A percentile compares a stretch with the other conserved stretches of the same genome.
These are phyloP conservation scores for Aphodius sticticus DNA, from an alignment of 2,888 invertebrate species.

Conservation along the genomic window DNA sequence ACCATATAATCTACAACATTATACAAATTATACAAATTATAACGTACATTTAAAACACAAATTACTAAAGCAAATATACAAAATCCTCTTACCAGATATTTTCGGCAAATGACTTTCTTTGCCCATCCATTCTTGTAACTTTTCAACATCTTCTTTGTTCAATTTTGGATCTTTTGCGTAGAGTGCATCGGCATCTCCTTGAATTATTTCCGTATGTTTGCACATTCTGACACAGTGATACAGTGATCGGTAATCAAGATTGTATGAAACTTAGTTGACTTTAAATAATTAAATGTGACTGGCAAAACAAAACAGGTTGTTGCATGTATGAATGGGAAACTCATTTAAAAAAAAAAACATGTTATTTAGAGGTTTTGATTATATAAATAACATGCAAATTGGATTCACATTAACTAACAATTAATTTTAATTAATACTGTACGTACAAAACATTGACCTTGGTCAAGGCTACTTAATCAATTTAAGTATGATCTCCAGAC, in stretches of 20 bases:
- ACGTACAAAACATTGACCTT: no score
- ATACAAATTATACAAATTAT: no score
- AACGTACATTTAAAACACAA: neutral
- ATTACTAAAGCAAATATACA: neutral
- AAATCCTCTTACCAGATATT: constrained; percentile 29
- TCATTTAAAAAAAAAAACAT: no score
- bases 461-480: no score
- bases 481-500: no score
- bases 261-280: neutral
- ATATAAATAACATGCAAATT: no score
- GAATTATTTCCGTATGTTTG: neutral
- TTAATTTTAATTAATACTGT: no score
- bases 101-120: constrained; percentile 75
- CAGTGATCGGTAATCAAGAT: neutral
- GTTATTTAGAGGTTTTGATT: no score
- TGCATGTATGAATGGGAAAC: neutral
- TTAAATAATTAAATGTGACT: neutral
- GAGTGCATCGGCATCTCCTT: constrained; percentile 61
- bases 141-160: constrained; percentile 67
- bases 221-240: neutral
- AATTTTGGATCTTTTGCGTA: constrained; percentile 69
- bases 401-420: no score
- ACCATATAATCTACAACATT: constrained; percentile 56
- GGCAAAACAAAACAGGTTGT: constrained; percentile 11
- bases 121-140: constrained; percentile 68